Base-by-base conservation (phyloP, 1,140 invertebrate species). In the Drusus annulatus region DNA sequence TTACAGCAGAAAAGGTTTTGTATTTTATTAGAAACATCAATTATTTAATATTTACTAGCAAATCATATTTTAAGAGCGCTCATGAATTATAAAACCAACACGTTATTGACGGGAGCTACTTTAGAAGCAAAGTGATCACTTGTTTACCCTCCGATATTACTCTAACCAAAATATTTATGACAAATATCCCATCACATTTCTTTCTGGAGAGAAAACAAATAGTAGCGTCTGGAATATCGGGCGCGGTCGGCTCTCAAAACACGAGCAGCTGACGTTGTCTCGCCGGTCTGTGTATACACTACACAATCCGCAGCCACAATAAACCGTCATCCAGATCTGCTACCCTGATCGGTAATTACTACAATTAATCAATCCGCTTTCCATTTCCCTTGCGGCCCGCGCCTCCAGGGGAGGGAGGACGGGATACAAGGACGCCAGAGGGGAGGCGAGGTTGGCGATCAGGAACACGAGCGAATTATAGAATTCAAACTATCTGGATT, bases 361-460 rank as follows among this genome's bases (percentile, higher is more conserved):
- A 73, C 82, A 83, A 83, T 83, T 83, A 83, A 83, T 83, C 82
- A 83, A 83, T 83, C 77, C 82, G 82, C 51, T 81, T 81, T 81
- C 80, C 77, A 80, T 83, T 82, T 82, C 75, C 75, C 75, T 65
- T 63, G 45, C 74, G 52, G 36, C 52, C 68, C 45, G 19, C 25
- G 5, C 23, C 62, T 45, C 17, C 13, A 50, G 10, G 21, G 25
- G 68, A 50, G 25, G 68, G 68, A 52, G 50, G 13, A 16, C 23
- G 4, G 19, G 13, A 52, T 45, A 45, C 68, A 19, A 25, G 45
- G 68, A 52, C 21, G 19, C n/a, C 50, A 71, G 68, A 71, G 19
- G 45, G 50, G 17, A 52, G 68, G 15, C 36, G 45, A 25, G 68
- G 19, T 51, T 10, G 15, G 16, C 19, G 68, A 71, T 71, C 68